Base-by-base conservation (phyloP, 64 coral and sea anemone genomes). In the Anthopleura sola region DNA sequence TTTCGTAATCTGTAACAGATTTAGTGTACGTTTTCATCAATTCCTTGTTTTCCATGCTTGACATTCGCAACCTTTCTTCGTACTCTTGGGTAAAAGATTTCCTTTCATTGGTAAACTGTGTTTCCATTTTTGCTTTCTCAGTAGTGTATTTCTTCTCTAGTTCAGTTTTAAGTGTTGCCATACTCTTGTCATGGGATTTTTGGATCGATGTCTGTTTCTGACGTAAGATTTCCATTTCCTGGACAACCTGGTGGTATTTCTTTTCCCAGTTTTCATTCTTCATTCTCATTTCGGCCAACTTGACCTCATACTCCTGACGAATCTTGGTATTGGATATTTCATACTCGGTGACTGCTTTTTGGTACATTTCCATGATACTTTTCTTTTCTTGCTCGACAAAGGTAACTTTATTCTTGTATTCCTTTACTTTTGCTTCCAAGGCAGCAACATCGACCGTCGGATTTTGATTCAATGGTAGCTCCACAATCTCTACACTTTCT, bases 281-380 rank as follows among this genome's bases (percentile, higher is more conserved):
- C 1, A 86, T 86, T 86, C 85, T 91, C 20, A 91, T 31, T 86
- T 91, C 74, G 14, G 71, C 89, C 23, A 82, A 54, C 28, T 91
- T 86, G 24, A 86, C 36, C 48, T 91, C 89, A 55, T 91, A 91
- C 71, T 91, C 89, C 20, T 91, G 89, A 46, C 58, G 77, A 24
- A 86, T 71, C 36, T 86, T 91, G 37, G 89, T 91, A 47, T 55
- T 86, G 10, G 56, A 81, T 20, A 81, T 75, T 54, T 91, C 89
- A 20, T 86, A 86, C 49, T 91, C 89, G n/a, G 83, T 86, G 14
- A 91, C 89, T 3, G 89, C 62, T 36, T 86, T 86, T 51, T 66
- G 10, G 26, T 91, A 91, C 89, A 86, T 91, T 19, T 86, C 84
- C 62, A 81, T 91, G 24, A 91, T 60, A 33, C 56, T 80, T 48